Evolutionary conservation across 1,140 invertebrate species (phyloP), one percentile per base, ranked within the genome.

Genomic region (Leptopilina boulardi): DNA sequence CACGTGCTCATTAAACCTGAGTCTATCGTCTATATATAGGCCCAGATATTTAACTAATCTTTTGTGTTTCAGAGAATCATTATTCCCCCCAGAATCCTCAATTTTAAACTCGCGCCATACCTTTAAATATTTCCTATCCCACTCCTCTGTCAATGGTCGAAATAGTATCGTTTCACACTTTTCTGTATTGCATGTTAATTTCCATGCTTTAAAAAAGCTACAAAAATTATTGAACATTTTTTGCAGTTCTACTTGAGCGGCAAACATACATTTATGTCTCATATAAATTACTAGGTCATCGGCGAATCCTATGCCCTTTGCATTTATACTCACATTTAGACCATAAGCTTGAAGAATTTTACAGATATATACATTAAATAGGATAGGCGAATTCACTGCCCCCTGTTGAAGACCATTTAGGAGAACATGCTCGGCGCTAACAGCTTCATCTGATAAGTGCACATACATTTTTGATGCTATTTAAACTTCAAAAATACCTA

Each of bases 211-310:
- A 26, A 77, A 82, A 44, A 51, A 66, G 1, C 59, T 70, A 13
- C 70, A 71, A 0, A 82, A 73, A 41, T 77, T 77, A 10, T 75
- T 13, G 10, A 70, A 59, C 11, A 77, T 0, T 42, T 54, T 19
- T 44, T 80, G 38, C 0, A 77, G 44, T 1, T 70, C 34, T 18
- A 41, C 0, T 73, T 79, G 13, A 2, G 74, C 11, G 38, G 70
- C 41, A 1, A 19, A 66, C 6, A 73, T 4, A n/a, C 73, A 76
- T 23, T 74, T 73, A 1, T 74, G 72, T 59, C 11, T 47, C 11
- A 18, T 54, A 15, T 76, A 79, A 2, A 83, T 34, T 3, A 84
- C 75, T 3, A 81, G 26, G 26, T 84, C 81, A 21, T 84, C 83
- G 0, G 79, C 83, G 44, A 80, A 83, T 10, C 77, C 75, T 0